Evolutionary conservation across 2,113 vertebrate species (phyloP), one percentile per base, ranked within the genome.

Genomic region (Carollia perspicillata): DNA sequence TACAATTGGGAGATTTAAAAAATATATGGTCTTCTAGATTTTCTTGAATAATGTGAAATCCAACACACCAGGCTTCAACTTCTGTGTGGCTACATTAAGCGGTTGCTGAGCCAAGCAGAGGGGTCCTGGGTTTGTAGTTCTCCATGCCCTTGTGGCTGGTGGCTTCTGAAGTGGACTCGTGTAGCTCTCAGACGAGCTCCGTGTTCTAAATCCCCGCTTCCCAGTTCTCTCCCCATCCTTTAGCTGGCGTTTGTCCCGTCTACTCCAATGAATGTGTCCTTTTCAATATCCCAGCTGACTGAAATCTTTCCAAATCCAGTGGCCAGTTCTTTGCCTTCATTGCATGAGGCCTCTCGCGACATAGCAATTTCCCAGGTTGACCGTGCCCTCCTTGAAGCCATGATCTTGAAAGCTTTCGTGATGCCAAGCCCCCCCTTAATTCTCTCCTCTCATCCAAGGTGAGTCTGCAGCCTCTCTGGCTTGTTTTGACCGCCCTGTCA

Each of bases 11-110:
- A 78, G 47, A 55, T 74, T 88, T 60, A 47, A 69, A 74, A 69
- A 81, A 74, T 74, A 89, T 55, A 47, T 28, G 68, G 23, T 22
- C 9, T 84, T n/a, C 8, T 71, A 78, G 14, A 55, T 89, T 88
- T 93, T 85, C 81, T 96, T 55, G 13, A 94, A 89, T 80, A 93
- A 58, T 37, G 65, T 8, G 33, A 87, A 63, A n/a, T 83, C 13
- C 71, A 37, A 51, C 35, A 86, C 16, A 75, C 1, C 8, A 9
- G 53, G 11, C 35, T 71, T 71, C n/a, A 78, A 11, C 90, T 74
- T 65, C 49, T 89, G 8, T n/a, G 12, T 14, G 22, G 13, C 12
- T 12, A 11, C 44, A 26, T 37, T 12, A 17, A 53, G 51, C 37
- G 0, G 37, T 66, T 35, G 22, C 35, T 65, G 33, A 83, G 42